Percentiles rank a stretch among this genome's conserved stretches.
These are phyloP conservation scores for Cinclus cinclus DNA, from an alignment of 2,113 vertebrate genomes.

Conservation along the genomic window DNA sequence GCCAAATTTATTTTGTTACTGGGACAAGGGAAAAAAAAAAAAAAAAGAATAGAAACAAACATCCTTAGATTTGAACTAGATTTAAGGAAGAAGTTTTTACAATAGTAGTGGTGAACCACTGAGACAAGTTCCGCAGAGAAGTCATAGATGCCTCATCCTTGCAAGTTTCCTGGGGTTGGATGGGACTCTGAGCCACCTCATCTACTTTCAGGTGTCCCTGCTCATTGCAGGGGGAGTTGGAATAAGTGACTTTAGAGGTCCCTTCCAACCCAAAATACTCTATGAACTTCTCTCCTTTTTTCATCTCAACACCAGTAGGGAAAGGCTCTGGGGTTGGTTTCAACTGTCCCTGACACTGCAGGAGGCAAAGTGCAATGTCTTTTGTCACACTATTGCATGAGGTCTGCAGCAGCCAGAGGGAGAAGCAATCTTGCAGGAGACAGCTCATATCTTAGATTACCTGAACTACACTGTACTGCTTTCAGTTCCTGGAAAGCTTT, in stretches of 20 bases:
- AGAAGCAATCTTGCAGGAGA: neutral
- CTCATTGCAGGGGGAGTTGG: neutral
- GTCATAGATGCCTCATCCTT: neutral
- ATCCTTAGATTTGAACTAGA: neutral
- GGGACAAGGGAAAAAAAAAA: neutral
- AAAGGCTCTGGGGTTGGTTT: slow-evolving; percentile 29
- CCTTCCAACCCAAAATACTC: neutral
- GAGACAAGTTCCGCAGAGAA: neutral
- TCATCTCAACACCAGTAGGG: neutral
- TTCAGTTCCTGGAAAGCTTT: neutral
- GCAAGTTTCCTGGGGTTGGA: neutral
- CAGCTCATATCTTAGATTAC: neutral
- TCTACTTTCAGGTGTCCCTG: neutral
- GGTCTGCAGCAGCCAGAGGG: slow-evolving; percentile 13
- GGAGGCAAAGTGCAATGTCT: slow-evolving; percentile 29
- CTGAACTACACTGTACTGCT: neutral
- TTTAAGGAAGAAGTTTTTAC: neutral
- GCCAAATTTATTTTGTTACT: neutral
- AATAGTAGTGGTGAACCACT: neutral
- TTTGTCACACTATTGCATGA: neutral
- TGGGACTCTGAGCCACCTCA: neutral
- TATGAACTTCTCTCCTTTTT: neutral
- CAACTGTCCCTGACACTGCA: slow-evolving; percentile 14
- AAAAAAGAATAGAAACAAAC: neutral
- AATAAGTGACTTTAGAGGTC: neutral